Conservation (phyloP, 2,888 invertebrate genomes). For the Podabrus alpinus region DNA sequence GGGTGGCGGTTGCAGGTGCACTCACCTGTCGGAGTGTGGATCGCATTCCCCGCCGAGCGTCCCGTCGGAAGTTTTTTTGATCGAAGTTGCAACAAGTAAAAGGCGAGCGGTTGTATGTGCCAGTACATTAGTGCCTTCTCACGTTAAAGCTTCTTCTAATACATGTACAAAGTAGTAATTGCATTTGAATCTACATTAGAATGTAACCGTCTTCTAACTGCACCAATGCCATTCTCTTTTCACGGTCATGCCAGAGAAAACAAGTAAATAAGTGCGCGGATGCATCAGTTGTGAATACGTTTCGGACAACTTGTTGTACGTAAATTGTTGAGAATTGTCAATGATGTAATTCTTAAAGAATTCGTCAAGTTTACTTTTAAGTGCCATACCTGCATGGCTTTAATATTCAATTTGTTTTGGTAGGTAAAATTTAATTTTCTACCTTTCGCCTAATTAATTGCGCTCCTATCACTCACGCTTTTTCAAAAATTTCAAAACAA, state of each 20-base stretch:
- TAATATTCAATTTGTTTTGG: constrained; percentile 7
- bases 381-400: constrained; percentile 8
- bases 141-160: constrained; percentile 23
- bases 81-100: constrained; percentile 23
- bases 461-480: not conserved
- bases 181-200: constrained; percentile 15
- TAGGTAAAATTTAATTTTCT: constrained; percentile 9
- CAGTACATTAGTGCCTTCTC: constrained; percentile 26
- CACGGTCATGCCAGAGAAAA: constrained; percentile 13
- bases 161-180: constrained; percentile 12
- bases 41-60: constrained; percentile 30
- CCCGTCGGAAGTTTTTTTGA: constrained; percentile 27
- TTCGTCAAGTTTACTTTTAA: constrained; percentile 10
- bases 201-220: constrained; percentile 20
- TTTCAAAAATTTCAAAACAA: not conserved
- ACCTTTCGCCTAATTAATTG: not conserved
- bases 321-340: constrained; percentile 16
- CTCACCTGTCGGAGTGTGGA: constrained; percentile 31
- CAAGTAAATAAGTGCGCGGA: constrained; percentile 17
- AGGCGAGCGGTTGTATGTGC: constrained; percentile 23
- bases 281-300: constrained; percentile 10
- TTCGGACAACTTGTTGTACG: constrained; percentile 3
- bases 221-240: constrained; percentile 22
- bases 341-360: constrained; percentile 25
- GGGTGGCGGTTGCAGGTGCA: constrained; percentile 33